These are phyloP conservation scores for Trichogramma dendrolimi DNA, from an alignment of 2,888 invertebrate species.

Conservation along the genomic window DNA sequence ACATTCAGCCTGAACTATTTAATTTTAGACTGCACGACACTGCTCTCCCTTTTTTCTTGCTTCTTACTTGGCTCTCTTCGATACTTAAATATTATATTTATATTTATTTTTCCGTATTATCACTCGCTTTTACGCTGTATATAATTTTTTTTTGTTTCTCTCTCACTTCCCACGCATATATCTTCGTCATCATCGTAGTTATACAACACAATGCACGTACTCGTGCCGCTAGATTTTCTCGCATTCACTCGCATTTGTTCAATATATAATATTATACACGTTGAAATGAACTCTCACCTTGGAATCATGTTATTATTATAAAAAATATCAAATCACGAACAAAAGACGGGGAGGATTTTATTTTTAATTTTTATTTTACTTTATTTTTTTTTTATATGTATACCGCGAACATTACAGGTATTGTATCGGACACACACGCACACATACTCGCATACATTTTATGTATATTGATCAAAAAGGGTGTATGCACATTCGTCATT, in stretches of 20 bases:
- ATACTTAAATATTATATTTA: conserved; percentile 14
- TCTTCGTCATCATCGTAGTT: not conserved
- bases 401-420: too few relatives aligned
- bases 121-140: conserved; percentile 10
- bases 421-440: too few relatives aligned
- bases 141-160: conserved; percentile 2
- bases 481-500: conserved; percentile 8
- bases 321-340: conserved; percentile 47
- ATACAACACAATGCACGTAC: not conserved
- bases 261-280: too few relatives aligned
- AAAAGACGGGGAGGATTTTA: conserved; percentile 34
- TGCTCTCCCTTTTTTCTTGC: conserved; percentile 40
- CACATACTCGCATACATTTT: too few relatives aligned
- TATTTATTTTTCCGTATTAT: not conserved
- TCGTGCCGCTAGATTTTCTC: not conserved
- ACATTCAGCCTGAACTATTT: conserved; percentile 51
- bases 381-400: too few relatives aligned
- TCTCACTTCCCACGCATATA: not conserved
- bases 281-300: conserved; percentile 25
- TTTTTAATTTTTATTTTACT: too few relatives aligned
- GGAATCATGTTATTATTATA: conserved; percentile 38
- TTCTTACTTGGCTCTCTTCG: conserved; percentile 25
- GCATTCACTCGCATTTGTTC: not conserved
- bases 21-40: conserved; percentile 46
- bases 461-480: too few relatives aligned